Evolutionary conservation across 2,797 vertebrate species (phyloP), one percentile per base, ranked within the genome.

Genomic region (Rhynchonycteris naso): DNA sequence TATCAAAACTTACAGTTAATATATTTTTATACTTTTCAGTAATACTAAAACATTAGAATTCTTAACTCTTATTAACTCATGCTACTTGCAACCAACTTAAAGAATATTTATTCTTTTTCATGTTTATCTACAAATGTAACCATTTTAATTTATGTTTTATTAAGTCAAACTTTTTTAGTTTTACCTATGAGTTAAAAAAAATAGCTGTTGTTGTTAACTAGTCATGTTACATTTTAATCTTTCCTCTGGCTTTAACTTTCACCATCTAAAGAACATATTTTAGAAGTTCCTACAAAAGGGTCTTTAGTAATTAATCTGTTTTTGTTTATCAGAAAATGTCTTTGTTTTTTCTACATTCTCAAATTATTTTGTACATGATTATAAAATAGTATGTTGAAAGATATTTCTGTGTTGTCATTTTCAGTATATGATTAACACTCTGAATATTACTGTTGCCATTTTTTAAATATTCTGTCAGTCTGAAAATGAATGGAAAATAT

Each of bases 181-280:
- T 63, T 94, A 66, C 1, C 33, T 28, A 80, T 26, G 47, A 52
- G 69, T 43, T 82, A 94, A 59, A 2, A 33, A 28, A 59, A 38
- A 78, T 22, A 78, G 79, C 38, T 68, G 26, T 33, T 85, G 4
- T 61, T 92, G 13, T 61, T 76, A 76, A 22, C 65, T 38, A 30
- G 76, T 91, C 21, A 11, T 88, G 5, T 63, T 85, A 59, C 80
- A 86, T 43, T 54, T 90, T n/a, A 79, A 16, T 65, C n/a, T 61
- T 83, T 83, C 75, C 10, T 35, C 76, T 92, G 28, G 47, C 26
- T 95, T 94, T 94, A 83, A 90, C 83, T 85, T 80, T n/a, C 15
- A 87, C 24, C 12, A 87, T 47, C 21, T 38, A 76, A 96, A 89
- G 52, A 75, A 54, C 9, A 83, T 10, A 69, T 19, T 83, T 90